Conservation (phyloP, 2,113 vertebrate genomes). For the Haliaeetus leucogaster region DNA sequence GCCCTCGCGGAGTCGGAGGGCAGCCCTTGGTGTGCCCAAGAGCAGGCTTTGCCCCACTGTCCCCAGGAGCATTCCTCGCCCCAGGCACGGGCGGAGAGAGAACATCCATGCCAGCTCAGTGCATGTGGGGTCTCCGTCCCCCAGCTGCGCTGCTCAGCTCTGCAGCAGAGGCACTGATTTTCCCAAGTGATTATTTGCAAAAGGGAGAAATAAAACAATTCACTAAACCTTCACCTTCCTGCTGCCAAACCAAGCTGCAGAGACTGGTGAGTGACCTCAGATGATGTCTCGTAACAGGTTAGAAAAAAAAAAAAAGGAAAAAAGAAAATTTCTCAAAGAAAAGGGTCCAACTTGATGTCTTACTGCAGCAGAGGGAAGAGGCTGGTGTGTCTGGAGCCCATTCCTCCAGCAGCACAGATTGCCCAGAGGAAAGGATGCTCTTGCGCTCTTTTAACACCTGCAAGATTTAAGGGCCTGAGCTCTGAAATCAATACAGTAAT, state of each 20-base stretch:
- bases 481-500: background rate
- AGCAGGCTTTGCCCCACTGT: background rate
- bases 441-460: background rate
- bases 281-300: background rate
- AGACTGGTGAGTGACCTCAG: background rate
- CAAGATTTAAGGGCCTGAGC: background rate
- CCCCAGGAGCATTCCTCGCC: background rate
- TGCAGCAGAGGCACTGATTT: background rate
- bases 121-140: background rate
- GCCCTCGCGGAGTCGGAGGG: background rate
- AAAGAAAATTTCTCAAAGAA: background rate
- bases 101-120: background rate
- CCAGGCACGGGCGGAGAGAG: fast-evolving
- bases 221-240: background rate
- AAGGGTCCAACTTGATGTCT: background rate
- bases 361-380: background rate
- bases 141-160: background rate
- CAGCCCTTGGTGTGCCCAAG: background rate
- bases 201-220: background rate
- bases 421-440: background rate
- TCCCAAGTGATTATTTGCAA: background rate
- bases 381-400: background rate
- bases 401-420: background rate
- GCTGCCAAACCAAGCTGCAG: background rate
- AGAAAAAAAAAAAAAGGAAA: background rate